Evolutionary conservation across 2,888 invertebrate species (phyloP), one percentile per base, ranked within the genome.

Genomic region (Sphaeridia pumilis): DNA sequence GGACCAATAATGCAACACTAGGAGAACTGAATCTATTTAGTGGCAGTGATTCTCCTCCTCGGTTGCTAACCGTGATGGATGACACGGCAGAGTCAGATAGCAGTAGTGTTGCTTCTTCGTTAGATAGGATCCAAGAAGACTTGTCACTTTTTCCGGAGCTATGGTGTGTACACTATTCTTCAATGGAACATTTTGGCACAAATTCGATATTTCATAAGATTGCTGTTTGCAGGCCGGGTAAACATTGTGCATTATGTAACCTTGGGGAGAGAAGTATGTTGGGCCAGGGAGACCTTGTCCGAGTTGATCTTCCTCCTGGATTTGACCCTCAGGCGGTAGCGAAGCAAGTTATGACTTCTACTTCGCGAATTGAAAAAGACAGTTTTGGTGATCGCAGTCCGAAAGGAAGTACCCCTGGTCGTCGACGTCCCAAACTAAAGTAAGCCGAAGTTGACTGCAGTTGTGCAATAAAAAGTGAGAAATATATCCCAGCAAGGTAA

Each of bases 231-330:
- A 83, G 84, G 81, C 83, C 87, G 44, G 87, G 87, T 21, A 90
- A 89, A 76, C 77, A 84, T 7, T 92, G 93, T 71, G 83, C 85
- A 42, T 78, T 93, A 53, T 94, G 94, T 72, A 89, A 89, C 73
- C 77, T 93, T 65, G 84, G 87, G 42, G 92, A 93, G 71, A 79
- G 86, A 61, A 93, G 90, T 75, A 86, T 89, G 68, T 74, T 94
- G 41, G 94, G 94, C 0, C 94, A 94, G 71, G 92, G 93, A 2
- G 87, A 88, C 68, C 77, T 93, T 75, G 72, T 84, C 54, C 79
- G 84, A 69, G 67, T 82, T 48, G 71, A 72, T 28, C 76, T 77
- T 68, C 77, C 78, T 3, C 75, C 76, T 60, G 78, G 76, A 49
- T 82, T 81, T 66, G 78, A 76, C 67, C 82, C 78, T 51, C 78